Evolutionary conservation across 1,140 invertebrate genomes (phyloP), one percentile per base, ranked within the genome.

Genomic region (Drosophila simulans): DNA sequence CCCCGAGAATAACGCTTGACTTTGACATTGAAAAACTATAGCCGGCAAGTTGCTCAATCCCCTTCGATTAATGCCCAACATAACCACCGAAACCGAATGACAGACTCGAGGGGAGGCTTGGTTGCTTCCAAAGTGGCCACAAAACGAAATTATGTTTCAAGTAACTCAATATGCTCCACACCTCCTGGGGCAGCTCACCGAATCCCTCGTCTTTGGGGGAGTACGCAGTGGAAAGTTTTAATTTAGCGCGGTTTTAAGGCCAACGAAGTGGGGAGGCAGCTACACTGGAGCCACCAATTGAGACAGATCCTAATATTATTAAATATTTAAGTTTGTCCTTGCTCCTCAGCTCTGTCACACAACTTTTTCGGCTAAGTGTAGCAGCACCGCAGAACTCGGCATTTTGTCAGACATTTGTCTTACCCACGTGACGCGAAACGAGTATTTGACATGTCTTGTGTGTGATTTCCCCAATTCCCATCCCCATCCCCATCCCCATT

Each of bases 11-110:
- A 71, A 27, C 51, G 49, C 69, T 77, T 75, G 79, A 81, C 82
- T 82, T 82, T 86, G 82, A 88, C 82, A 86, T 86, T 86, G 83
- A 86, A 88, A 88, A 82, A 78, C 74, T 82, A 88, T 52, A 78
- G 58, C 58, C 45, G 12, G 2, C 13, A 31, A 55, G 51, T 56
- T 53, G 4, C 25, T 42, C 48, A 40, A 31, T 15, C 40, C n/a
- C 43, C 20, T 22, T 55, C 53, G 45, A 35, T 57, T 43, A 48
- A 59, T 37, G 60, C 69, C 77, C 78, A 88, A 88, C 81, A 86
- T 82, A 86, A 64, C 78, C 83, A 70, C 74, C 66, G 42, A 60
- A 81, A 78, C 66, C 63, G 57, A 84, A 64, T 77, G 62, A 81
- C 58, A 72, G 66, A 49, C 54, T 22, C 20, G 54, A 70, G 54